phyloP scores from a whole-genome alignment of 2,888 invertebrate genomes.

The Ellobium chinense region DNA sequence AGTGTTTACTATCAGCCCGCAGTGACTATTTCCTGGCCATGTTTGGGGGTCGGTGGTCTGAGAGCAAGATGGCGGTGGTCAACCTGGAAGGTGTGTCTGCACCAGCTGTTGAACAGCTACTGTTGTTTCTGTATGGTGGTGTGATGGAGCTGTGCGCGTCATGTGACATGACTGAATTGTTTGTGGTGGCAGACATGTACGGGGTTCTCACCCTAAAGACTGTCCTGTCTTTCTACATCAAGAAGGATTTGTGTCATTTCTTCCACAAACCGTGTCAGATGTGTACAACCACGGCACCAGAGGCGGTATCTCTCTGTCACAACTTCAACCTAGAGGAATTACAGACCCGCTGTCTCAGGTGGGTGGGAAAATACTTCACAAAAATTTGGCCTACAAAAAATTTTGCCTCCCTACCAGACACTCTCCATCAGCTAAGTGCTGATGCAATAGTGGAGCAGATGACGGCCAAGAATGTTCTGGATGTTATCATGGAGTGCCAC shows the following conservation, averaged over 20 bases:
- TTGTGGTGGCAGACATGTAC: slow-evolving; percentile 42
- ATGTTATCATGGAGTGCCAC: slow-evolving; percentile 91
- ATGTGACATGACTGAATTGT: slow-evolving; percentile 24
- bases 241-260: slow-evolving; percentile 37
- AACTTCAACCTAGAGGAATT: slow-evolving; percentile 93
- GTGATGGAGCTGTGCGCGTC: slow-evolving; percentile 82
- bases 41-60: slow-evolving; percentile 91
- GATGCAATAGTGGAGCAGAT: slow-evolving; percentile 63
- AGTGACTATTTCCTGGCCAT: slow-evolving; percentile 94
- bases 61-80: slow-evolving; percentile 89
- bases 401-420: slow-evolving; percentile 91
- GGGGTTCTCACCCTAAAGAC: slow-evolving; percentile 13
- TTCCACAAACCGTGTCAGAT: slow-evolving; percentile 89
- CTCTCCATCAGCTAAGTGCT: slow-evolving; percentile 79
- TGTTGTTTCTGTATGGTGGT: slow-evolving; percentile 97
- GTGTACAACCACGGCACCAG: slow-evolving; percentile 91
- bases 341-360: slow-evolving; percentile 90
- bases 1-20: slow-evolving; percentile 91
- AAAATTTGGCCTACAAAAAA: slow-evolving; percentile 94
- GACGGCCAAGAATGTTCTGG: slow-evolving; percentile 89
- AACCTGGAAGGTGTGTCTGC: slow-evolving; percentile 85
- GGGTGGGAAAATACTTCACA: slow-evolving; percentile 92
- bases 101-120: slow-evolving; percentile 89
- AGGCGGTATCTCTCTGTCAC: slow-evolving; percentile 91
- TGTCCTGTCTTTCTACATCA: slow-evolving; percentile 33